A percentile compares a stretch with the other conserved stretches of the same genome.
These are phyloP conservation scores for Gobionotothen gibberifrons DNA, from an alignment of 2,797 vertebrate species.

Conservation along the genomic window DNA sequence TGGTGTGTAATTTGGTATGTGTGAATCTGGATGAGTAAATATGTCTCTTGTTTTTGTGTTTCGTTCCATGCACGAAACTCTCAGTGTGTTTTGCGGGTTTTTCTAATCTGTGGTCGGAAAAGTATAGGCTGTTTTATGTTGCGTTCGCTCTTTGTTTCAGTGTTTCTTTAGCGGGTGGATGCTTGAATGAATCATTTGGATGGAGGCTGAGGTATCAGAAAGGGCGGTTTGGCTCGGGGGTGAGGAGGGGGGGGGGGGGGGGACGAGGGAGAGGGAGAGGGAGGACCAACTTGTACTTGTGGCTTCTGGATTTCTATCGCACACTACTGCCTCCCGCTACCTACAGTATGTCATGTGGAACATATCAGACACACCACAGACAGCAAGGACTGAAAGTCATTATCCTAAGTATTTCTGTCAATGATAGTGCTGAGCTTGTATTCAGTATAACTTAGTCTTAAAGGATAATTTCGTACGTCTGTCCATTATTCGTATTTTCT, in stretches of 20 bases:
- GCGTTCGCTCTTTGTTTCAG: slow-evolving; percentile 74
- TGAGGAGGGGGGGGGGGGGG: slow-evolving; percentile 6
- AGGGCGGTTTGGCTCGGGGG: slow-evolving; percentile 71
- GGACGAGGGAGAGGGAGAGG: slow-evolving; percentile 46
- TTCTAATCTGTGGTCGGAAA: slow-evolving; percentile 69
- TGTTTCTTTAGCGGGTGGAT: slow-evolving; percentile 74
- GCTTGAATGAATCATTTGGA: slow-evolving; percentile 79
- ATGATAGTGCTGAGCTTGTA: slow-evolving; percentile 1
- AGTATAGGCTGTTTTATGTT: slow-evolving; percentile 74
- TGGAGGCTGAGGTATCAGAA: slow-evolving; percentile 72
- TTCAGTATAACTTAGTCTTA: background rate
- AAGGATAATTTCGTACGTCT: background rate
- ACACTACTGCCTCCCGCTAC: slow-evolving; percentile 51
- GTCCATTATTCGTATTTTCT: no score
- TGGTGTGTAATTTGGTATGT: slow-evolving; percentile 28
- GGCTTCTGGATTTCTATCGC: slow-evolving; percentile 68
- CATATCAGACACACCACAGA: slow-evolving; percentile 49
- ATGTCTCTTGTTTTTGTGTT: slow-evolving; percentile 25
- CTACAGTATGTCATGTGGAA: slow-evolving; percentile 47
- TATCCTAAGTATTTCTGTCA: slow-evolving; percentile 32
- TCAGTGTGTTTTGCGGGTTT: slow-evolving; percentile 16
- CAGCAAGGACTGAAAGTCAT: slow-evolving; percentile 41
- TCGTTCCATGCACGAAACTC: slow-evolving; percentile 17
- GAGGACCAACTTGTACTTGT: slow-evolving; percentile 79
- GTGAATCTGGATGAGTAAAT: slow-evolving; percentile 55